Evolutionary conservation across 35 echinoderm and acorn worm genomes (phyloP).

Genomic region (Hemicentrotus pulcherrimus): DNA sequence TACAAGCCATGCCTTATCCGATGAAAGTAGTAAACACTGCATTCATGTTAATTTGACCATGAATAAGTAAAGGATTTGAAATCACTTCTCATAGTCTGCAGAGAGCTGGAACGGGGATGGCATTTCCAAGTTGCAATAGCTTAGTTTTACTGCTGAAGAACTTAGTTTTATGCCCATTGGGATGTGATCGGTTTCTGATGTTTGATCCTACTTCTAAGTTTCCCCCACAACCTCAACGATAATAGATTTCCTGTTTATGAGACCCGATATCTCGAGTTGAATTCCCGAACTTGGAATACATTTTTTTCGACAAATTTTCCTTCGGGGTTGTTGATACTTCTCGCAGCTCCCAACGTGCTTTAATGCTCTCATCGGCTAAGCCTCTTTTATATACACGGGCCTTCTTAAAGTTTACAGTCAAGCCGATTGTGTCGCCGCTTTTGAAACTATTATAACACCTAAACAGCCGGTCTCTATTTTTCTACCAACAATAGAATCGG

Average conservation of each 20-base stretch:
- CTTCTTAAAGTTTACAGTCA: conserved; percentile 37
- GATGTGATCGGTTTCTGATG: background rate
- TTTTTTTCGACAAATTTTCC: background rate
- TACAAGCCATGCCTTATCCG: background rate
- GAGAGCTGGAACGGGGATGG: background rate
- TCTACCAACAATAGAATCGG: conserved; percentile 45
- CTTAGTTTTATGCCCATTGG: background rate
- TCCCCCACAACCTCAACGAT: background rate
- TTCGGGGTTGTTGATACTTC: conserved; percentile 16
- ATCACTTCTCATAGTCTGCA: background rate
- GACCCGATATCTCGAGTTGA: background rate
- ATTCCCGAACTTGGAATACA: background rate
- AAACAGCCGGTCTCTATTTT: conserved; percentile 49
- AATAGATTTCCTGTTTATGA: background rate
- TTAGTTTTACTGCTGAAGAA: background rate
- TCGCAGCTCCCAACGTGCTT: background rate
- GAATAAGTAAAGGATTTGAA: background rate
- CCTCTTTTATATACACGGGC: background rate
- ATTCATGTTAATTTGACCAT: background rate
- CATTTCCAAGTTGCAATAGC: background rate
- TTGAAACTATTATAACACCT: conserved; percentile 55
- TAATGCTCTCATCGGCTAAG: conserved; percentile 10
- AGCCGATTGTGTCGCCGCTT: conserved; percentile 40
- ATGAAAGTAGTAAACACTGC: background rate
- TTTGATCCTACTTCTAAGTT: background rate